These are phyloP conservation scores for Brotula barbata DNA, from an alignment of 2,797 vertebrate genomes.

Conservation along the genomic window DNA sequence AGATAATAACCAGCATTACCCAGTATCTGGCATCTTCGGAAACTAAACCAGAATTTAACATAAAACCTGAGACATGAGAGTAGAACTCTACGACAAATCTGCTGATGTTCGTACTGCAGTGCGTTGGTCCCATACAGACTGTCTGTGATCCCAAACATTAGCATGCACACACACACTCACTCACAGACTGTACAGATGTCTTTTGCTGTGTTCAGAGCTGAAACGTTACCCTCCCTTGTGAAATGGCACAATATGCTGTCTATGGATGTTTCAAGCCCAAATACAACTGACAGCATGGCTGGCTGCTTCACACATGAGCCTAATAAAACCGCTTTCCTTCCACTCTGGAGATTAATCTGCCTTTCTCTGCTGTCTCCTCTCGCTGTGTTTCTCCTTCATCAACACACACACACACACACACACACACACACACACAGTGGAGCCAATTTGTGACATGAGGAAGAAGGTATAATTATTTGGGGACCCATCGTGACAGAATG, in stretches of 20 bases:
- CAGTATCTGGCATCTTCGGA: too few species aligned
- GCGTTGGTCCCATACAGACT: background rate
- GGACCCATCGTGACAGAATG: slow-evolving; percentile 27
- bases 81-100: background rate
- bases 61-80: too few species aligned
- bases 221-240: slow-evolving; percentile 35
- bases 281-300: slow-evolving; percentile 53
- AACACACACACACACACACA: slow-evolving; percentile 18
- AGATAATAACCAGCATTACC: too few species aligned
- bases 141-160: slow-evolving; percentile 1
- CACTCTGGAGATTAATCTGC: slow-evolving; percentile 61
- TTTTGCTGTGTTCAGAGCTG: slow-evolving; percentile 28
- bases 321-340: slow-evolving; percentile 63
- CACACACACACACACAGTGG: slow-evolving; percentile 13
- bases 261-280: slow-evolving; percentile 52
- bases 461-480: slow-evolving; percentile 37
- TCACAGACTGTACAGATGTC: slow-evolving; percentile 23
- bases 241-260: slow-evolving; percentile 38
- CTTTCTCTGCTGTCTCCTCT: slow-evolving; percentile 62
- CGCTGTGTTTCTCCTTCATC: slow-evolving; percentile 43
- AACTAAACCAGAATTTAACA: too few species aligned
- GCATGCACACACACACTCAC: slow-evolving; percentile 5
- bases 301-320: slow-evolving; percentile 64
- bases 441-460: slow-evolving; percentile 32
- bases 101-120: background rate